Evolutionary conservation across 2,797 vertebrate genomes (phyloP).

Genomic region (Coregonus ussuriensis): DNA sequence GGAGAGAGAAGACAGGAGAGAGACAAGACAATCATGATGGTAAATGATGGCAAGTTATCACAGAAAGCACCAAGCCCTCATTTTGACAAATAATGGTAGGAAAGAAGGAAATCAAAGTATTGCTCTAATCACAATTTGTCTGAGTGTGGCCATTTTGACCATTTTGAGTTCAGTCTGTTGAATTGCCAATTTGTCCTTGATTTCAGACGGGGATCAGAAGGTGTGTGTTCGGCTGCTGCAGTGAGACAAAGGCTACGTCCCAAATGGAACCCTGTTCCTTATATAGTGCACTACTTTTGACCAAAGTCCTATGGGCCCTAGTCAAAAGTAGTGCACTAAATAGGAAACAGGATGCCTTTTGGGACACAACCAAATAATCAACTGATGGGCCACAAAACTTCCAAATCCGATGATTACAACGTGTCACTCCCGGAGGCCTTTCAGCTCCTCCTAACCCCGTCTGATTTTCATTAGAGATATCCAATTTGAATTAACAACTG

Average conservation of each 20-base stretch:
- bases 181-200: constrained; percentile 49
- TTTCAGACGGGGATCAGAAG: constrained; percentile 51
- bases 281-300: constrained; percentile 28
- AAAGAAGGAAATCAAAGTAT: constrained; percentile 37
- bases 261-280: not conserved
- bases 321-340: not conserved
- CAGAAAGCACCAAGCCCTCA: not conserved
- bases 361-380: not conserved
- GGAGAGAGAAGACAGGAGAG: not conserved
- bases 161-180: constrained; percentile 35
- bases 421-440: constrained; percentile 43
- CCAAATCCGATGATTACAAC: constrained; percentile 54
- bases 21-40: constrained; percentile 7
- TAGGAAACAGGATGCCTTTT: not conserved
- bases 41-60: constrained; percentile 28
- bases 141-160: constrained; percentile 13
- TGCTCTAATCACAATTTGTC: constrained; percentile 55
- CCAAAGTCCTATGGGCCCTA: constrained; percentile 12
- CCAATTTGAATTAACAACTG: constrained; percentile 56
- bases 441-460: constrained; percentile 42
- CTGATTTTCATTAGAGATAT: constrained; percentile 64
- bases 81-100: constrained; percentile 6
- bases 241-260: not conserved
- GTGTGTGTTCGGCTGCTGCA: constrained; percentile 7
- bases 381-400: constrained; percentile 31